A percentile compares a stretch with the other conserved stretches of the same genome.
Conservation (phyloP, 2,797 vertebrate genomes). For the Eurystomus glaucurus region DNA sequence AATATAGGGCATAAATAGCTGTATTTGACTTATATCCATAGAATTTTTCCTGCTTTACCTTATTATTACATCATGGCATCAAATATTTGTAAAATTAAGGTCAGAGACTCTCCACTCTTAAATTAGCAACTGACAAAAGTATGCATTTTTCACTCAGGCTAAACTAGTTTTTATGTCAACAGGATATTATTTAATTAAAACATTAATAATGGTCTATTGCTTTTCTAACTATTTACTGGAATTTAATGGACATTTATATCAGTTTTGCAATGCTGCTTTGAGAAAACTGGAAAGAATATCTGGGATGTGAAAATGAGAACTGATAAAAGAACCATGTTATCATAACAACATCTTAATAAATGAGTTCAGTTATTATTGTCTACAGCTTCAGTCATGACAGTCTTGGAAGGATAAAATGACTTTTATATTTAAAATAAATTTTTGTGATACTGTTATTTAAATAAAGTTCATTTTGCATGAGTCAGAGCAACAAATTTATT, state of each 20-base stretch:
- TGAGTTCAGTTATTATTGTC: not conserved
- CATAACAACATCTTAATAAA: not conserved
- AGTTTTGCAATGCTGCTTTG: not conserved
- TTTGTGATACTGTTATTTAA: not conserved
- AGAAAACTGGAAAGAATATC: not conserved
- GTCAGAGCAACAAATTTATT: not conserved
- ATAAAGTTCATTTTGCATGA: not conserved
- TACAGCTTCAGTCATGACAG: not conserved
- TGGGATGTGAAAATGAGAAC: not conserved
- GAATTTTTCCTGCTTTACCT: not conserved
- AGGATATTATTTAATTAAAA: slow-evolving; percentile 3
- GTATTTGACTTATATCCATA: not conserved
- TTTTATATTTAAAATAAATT: not conserved
- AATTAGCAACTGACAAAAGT: not conserved
- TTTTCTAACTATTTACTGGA: not conserved
- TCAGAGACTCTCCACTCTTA: not conserved
- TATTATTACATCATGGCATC: not conserved
- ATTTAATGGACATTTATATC: not conserved
- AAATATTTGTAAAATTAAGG: not conserved
- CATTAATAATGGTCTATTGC: not conserved
- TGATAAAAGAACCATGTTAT: not conserved
- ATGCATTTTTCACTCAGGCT: not conserved
- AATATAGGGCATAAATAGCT: not conserved
- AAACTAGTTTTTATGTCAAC: not conserved
- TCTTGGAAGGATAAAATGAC: not conserved